Percentiles rank a stretch among this genome's conserved stretches.
Conservation (phyloP, 35 echinoderm and acorn worm genomes). For the Apostichopus parvimensis region DNA sequence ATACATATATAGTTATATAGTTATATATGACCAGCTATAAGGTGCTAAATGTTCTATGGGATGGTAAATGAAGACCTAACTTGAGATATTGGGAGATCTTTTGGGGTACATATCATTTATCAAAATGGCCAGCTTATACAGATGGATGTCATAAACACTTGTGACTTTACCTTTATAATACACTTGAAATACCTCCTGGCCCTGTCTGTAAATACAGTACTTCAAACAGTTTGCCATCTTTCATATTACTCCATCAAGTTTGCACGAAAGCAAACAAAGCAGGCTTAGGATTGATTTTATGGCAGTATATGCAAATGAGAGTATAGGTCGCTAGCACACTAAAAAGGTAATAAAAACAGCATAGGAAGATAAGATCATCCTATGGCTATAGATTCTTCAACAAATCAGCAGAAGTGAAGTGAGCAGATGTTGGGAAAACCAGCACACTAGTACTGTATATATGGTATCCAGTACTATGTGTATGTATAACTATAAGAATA, state of each 20-base stretch:
- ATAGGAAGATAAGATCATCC: not conserved
- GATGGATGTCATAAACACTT: slow-evolving; percentile 48
- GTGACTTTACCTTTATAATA: slow-evolving; percentile 26
- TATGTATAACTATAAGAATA: too few species aligned
- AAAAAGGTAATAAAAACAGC: slow-evolving; percentile 36
- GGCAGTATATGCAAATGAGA: slow-evolving; percentile 29
- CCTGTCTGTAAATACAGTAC: slow-evolving; percentile 44
- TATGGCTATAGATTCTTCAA: too few species aligned
- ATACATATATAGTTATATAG: too few species aligned
- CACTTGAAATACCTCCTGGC: slow-evolving; percentile 33
- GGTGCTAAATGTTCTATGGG: not conserved
- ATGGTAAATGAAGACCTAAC: not conserved
- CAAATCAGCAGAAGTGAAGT: too few species aligned
- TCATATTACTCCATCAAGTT: not conserved
- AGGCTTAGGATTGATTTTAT: slow-evolving; percentile 12
- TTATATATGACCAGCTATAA: too few species aligned
- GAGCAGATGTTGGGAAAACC: too few species aligned
- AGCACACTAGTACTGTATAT: too few species aligned
- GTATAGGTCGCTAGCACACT: slow-evolving; percentile 4
- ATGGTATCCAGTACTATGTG: too few species aligned
- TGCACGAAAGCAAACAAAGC: slow-evolving; percentile 54
- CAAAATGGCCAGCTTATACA: slow-evolving; percentile 14
- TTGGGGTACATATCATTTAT: slow-evolving; percentile 18
- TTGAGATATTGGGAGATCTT: slow-evolving; percentile 5
- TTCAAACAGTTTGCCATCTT: slow-evolving; percentile 37